These are phyloP conservation scores for Ciconia maguari DNA, from an alignment of 2,113 vertebrate genomes.

Conservation along the genomic window DNA sequence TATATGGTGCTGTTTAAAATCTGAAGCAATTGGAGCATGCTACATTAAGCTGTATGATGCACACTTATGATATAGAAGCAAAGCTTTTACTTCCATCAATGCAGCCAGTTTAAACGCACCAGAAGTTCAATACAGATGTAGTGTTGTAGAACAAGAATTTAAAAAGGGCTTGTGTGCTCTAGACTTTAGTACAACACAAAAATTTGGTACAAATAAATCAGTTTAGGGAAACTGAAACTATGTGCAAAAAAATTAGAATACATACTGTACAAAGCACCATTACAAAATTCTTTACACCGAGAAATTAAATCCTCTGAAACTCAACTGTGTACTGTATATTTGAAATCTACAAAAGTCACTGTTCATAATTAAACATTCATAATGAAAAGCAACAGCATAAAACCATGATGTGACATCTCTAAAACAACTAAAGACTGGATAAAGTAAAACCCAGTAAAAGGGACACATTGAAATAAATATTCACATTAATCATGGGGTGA, in stretches of 20 bases:
- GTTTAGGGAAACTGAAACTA: constrained; percentile 75
- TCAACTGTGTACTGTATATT: constrained; percentile 61
- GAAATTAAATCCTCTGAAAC: constrained; percentile 72
- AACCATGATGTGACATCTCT: constrained; percentile 55
- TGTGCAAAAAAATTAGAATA: constrained; percentile 79
- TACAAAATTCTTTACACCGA: constrained; percentile 75
- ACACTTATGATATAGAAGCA: constrained; percentile 50
- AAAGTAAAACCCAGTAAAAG: constrained; percentile 60
- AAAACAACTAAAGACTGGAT: constrained; percentile 61
- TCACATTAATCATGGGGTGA: constrained; percentile 79
- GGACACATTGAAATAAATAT: constrained; percentile 77
- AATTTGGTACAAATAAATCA: constrained; percentile 74
- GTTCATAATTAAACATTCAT: constrained; percentile 68
- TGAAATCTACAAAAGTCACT: constrained; percentile 71
- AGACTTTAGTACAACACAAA: constrained; percentile 66
- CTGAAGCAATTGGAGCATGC: constrained; percentile 48
- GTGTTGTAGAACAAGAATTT: constrained; percentile 65
- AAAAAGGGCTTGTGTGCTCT: constrained; percentile 71
- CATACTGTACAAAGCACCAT: constrained; percentile 78
- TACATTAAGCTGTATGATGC: constrained; percentile 38
- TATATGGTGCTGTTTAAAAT: constrained; percentile 54
- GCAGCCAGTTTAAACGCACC: constrained; percentile 65
- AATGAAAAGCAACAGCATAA: constrained; percentile 67
- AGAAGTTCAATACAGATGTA: constrained; percentile 69
- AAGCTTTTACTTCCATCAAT: constrained; percentile 52